phyloP scores from a whole-genome alignment of 2,797 vertebrate species.

The Epinephelus coioides region DNA sequence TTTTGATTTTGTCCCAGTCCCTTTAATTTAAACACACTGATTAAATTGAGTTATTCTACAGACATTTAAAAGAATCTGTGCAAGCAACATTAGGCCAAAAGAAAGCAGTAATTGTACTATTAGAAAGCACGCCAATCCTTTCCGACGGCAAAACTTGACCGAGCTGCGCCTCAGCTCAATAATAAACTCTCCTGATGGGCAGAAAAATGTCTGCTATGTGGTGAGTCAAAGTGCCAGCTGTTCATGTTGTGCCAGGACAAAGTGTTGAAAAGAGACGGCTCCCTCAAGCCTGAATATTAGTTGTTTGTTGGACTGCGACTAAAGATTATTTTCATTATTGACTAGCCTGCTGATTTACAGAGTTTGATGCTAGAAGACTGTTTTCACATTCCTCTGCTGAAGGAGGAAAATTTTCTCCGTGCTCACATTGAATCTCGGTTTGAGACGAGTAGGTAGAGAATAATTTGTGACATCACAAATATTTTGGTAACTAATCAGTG shows the following conservation, averaged over 20 bases:
- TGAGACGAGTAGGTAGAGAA: neutral
- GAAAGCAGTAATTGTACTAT: conserved; percentile 18
- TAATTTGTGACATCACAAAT: neutral
- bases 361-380: neutral
- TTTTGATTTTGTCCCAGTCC: too few relatives aligned
- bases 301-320: neutral
- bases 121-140: neutral
- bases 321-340: neutral
- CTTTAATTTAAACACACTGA: neutral
- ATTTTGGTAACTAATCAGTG: neutral
- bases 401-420: neutral
- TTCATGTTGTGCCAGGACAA: conserved; percentile 40
- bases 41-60: neutral
- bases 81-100: neutral
- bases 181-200: conserved; percentile 48
- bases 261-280: conserved; percentile 15
- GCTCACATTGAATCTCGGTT: neutral
- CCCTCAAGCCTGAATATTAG: neutral
- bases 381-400: neutral
- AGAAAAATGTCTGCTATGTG: conserved; percentile 67
- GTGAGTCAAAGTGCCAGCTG: conserved; percentile 43
- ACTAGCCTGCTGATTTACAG: neutral
- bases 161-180: neutral
- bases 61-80: neutral
- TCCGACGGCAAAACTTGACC: neutral